Evolutionary conservation across 2,888 invertebrate species (phyloP), one percentile per base, ranked within the genome.

Genomic region (Horisme vitalbata): DNA sequence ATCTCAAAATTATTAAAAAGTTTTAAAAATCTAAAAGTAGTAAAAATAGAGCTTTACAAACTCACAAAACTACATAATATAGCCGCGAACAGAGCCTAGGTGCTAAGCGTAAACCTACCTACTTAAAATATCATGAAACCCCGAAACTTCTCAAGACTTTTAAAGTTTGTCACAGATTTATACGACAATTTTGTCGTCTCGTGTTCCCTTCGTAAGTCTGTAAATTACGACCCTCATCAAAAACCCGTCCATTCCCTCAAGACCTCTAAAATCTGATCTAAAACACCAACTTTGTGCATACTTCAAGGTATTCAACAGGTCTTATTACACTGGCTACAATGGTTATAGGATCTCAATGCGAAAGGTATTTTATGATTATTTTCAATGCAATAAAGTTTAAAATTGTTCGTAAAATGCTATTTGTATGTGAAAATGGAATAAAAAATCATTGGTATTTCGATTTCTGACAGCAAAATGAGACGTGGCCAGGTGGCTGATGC

Each of bases 401-500:
- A 61, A 44, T 67, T 13, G 32, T 14, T 34, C 59, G 41, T 9
- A 28, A 24, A 3, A 20, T 14, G 15, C 28, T 33, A 24, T 38
- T 58, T 60, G 52, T 47, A 58, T 57, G 43, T 43, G 64, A 63
- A 68, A 68, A 63, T 30, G 52, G 54, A 59, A 56, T 44, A 58
- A 61, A 62, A 61, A 55, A 45, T 48, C 37, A 48, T 43, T 43
- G 61, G 61, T 59, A 68, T 65, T 69, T 63, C 59, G 61, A 50
- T 63, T 65, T 59, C 61, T 68, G 65, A 66, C 60, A 57, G 57
- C 57, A 63, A 70, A n/a, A 73, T 68, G 59, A 57, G 66, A 13
- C 15, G 55, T 57, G 59, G 43, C 68, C 72, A 68, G 68, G 66
- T 68, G 65, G 6, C 26, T 23, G 45, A 58, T 58, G 49, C 45